phyloP scores from a whole-genome alignment of 2,113 vertebrate species.

The Oreotrochilus melanogaster region DNA sequence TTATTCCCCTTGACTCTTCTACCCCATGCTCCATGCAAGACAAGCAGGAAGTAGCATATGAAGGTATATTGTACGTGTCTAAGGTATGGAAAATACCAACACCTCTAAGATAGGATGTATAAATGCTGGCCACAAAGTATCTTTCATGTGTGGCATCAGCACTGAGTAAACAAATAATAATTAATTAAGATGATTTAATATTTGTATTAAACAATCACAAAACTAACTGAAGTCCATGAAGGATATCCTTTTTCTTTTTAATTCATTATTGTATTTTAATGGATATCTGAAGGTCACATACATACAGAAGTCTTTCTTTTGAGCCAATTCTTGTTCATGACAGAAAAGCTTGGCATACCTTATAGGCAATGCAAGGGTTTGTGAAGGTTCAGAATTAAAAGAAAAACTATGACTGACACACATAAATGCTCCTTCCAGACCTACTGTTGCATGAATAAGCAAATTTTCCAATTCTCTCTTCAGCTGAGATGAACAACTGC shows the following conservation, averaged over 20 bases:
- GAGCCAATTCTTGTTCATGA: not conserved
- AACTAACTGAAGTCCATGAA: slow-evolving; percentile 21
- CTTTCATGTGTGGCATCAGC: not conserved
- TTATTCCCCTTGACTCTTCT: not conserved
- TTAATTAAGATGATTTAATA: not conserved
- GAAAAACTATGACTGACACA: not conserved
- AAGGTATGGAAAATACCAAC: not conserved
- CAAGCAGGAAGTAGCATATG: not conserved
- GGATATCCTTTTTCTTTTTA: not conserved
- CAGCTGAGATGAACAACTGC: not conserved
- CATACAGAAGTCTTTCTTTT: not conserved
- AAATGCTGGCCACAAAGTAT: not conserved
- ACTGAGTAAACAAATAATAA: not conserved
- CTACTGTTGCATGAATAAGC: slow-evolving; percentile 73
- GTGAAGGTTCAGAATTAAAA: slow-evolving; percentile 1
- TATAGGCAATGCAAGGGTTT: not conserved
- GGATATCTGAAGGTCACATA: not conserved
- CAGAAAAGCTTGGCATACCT: not conserved
- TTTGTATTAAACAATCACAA: slow-evolving; percentile 13
- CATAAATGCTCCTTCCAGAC: slow-evolving; percentile 6
- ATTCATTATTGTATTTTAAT: not conserved
- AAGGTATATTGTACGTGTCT: not conserved
- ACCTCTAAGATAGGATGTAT: not conserved
- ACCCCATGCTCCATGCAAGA: not conserved
- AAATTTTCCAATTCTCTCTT: slow-evolving; percentile 47